A percentile compares a stretch with the other conserved stretches of the same genome.
Conservation (phyloP, 2,113 vertebrate genomes). For the Vireo altiloquus region DNA sequence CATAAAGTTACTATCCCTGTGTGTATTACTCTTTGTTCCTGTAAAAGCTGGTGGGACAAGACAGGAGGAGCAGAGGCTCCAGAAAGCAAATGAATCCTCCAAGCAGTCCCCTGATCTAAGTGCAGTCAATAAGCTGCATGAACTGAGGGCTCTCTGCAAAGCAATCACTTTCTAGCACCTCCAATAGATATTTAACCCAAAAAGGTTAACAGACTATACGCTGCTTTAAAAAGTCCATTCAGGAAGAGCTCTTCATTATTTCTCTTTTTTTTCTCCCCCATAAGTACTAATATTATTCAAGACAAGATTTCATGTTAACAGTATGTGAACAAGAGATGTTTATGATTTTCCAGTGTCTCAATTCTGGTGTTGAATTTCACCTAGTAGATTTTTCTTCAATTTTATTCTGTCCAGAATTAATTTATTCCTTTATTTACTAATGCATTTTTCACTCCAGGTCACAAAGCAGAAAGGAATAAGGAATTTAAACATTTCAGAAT, state of each 20-base stretch:
- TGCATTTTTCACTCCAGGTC: not conserved
- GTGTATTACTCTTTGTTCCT: not conserved
- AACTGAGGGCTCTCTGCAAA: not conserved
- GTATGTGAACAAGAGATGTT: not conserved
- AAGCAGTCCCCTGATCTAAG: not conserved
- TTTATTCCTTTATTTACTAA: not conserved
- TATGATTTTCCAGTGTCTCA: not conserved
- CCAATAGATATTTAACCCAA: not conserved
- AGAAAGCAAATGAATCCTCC: not conserved
- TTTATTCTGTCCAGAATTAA: not conserved
- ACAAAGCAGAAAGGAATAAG: not conserved
- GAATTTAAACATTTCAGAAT: not conserved
- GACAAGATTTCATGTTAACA: not conserved
- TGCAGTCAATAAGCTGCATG: not conserved
- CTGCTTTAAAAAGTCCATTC: not conserved
- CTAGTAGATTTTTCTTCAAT: not conserved
- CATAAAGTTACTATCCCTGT: not conserved
- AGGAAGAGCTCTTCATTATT: not conserved
- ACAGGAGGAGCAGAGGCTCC: not conserved
- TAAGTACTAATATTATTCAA: not conserved
- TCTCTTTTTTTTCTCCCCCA: accelerated
- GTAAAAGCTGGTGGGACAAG: not conserved
- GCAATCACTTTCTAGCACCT: not conserved
- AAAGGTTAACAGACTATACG: not conserved
- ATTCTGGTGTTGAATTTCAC: not conserved